Conservation (phyloP, 2,888 invertebrate species). For the Empis livida region DNA sequence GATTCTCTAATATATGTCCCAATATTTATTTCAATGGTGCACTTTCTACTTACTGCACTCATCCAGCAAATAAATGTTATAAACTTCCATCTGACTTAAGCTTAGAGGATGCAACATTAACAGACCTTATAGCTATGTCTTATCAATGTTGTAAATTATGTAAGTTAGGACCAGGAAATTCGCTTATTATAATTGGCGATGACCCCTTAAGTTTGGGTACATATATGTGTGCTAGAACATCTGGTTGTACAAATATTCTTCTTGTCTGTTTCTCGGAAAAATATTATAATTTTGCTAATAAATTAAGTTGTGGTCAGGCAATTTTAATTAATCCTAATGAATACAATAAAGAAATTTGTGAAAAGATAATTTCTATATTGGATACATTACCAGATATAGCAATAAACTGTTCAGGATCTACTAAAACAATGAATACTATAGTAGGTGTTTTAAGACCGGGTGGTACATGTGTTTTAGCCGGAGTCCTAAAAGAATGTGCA, state of each 20-base stretch:
- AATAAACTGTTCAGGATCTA: slow-evolving; percentile 24
- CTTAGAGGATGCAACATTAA: slow-evolving; percentile 22
- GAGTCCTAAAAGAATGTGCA: slow-evolving; percentile 25
- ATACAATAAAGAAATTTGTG: slow-evolving; percentile 15
- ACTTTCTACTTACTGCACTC: slow-evolving; percentile 20
- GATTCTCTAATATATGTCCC: slow-evolving; percentile 25
- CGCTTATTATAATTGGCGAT: slow-evolving; percentile 24
- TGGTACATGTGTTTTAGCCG: slow-evolving; percentile 23
- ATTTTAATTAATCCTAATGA: slow-evolving; percentile 15
- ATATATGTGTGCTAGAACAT: slow-evolving; percentile 22
- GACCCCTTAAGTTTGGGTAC: slow-evolving; percentile 22
- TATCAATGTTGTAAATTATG: slow-evolving; percentile 25
- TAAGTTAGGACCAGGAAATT: slow-evolving; percentile 20
- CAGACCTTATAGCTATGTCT: slow-evolving; percentile 22
- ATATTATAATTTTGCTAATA: slow-evolving; percentile 6
- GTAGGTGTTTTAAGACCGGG: slow-evolving; percentile 23
- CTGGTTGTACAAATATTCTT: slow-evolving; percentile 22
- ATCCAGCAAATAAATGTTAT: slow-evolving; percentile 27
- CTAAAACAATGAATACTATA: slow-evolving; percentile 24
- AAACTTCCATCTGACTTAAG: slow-evolving; percentile 18
- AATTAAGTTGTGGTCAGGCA: slow-evolving; percentile 12
- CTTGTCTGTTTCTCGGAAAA: slow-evolving; percentile 15
- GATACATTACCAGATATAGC: slow-evolving; percentile 22
- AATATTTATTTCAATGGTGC: slow-evolving; percentile 23
- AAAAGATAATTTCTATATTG: slow-evolving; percentile 16